Conservation (phyloP, 2,888 invertebrate species). For the Anoplius nigerrimus region DNA sequence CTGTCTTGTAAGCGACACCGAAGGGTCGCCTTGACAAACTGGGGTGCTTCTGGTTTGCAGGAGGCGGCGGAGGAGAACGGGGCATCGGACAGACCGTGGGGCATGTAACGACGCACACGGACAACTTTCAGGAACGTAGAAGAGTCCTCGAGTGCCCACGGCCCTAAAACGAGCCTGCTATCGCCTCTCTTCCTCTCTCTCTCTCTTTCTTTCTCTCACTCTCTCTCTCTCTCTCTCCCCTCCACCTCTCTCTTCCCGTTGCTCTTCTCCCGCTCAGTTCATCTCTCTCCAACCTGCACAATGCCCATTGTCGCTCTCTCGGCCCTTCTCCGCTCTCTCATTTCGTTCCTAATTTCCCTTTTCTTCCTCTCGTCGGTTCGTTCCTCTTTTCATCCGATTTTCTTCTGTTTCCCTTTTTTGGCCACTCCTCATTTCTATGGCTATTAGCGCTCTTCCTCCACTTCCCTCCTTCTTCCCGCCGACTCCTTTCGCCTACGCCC, state of each 20-base stretch:
- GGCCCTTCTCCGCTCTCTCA: constrained; percentile 17
- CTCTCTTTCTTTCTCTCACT: constrained; percentile 4
- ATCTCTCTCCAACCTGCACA: background rate
- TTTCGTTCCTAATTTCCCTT: constrained; percentile 3
- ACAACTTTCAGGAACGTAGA: constrained; percentile 37
- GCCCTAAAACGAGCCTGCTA: constrained; percentile 20
- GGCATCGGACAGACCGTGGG: constrained; percentile 49
- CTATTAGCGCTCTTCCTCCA: background rate
- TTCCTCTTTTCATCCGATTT: constrained; percentile 7
- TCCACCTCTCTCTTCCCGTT: background rate
- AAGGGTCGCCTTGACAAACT: constrained; percentile 71
- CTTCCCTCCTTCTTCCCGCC: background rate
- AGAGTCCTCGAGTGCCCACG: constrained; percentile 21
- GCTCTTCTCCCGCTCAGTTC: background rate
- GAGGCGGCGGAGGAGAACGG: constrained; percentile 39
- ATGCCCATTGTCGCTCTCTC: background rate
- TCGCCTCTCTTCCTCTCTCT: constrained; percentile 1
- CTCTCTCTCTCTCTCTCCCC: background rate
- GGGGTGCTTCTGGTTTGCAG: constrained; percentile 60
- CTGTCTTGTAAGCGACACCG: constrained; percentile 72
- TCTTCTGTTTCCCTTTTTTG: background rate
- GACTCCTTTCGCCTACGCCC: background rate
- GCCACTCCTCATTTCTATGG: constrained; percentile 7
- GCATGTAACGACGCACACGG: constrained; percentile 47
- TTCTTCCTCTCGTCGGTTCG: background rate